A percentile compares a stretch with the other conserved stretches of the same genome.
phyloP scores from a whole-genome alignment of 2,888 invertebrate genomes.

The Clepsis dumicolana region DNA sequence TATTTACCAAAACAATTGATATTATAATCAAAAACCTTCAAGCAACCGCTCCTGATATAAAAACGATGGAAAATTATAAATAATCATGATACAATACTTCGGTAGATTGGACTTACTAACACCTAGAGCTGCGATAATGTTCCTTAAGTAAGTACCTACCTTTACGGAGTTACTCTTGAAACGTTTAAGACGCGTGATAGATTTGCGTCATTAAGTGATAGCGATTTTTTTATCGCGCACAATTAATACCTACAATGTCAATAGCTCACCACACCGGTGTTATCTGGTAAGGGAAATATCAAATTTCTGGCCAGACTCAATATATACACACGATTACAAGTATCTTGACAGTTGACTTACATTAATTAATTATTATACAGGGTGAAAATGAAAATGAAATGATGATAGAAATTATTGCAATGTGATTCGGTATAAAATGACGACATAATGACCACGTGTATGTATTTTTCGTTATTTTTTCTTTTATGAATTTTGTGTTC shows the following conservation, averaged over 20 bases:
- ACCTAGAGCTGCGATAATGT: constrained; percentile 3
- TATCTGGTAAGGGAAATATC: not conserved
- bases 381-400: too few relatives aligned
- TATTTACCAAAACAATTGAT: not conserved
- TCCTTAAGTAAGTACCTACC: not conserved
- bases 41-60: not conserved
- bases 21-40: not conserved
- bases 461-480: too few relatives aligned
- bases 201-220: constrained; percentile 41
- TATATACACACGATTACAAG: constrained; percentile 15
- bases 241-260: constrained; percentile 24
- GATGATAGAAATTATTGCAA: too few relatives aligned
- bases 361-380: constrained; percentile 4
- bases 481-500: too few relatives aligned
- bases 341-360: not conserved
- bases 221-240: constrained; percentile 26
- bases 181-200: constrained; percentile 39
- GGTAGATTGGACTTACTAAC: not conserved
- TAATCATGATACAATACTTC: not conserved
- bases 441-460: too few relatives aligned
- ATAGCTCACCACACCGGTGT: constrained; percentile 19
- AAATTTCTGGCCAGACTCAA: constrained; percentile 9
- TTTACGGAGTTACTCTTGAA: constrained; percentile 15
- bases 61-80: not conserved
- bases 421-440: too few relatives aligned